Evolutionary conservation across 1,140 invertebrate species (phyloP).

Genomic region (Panonychus citri): DNA sequence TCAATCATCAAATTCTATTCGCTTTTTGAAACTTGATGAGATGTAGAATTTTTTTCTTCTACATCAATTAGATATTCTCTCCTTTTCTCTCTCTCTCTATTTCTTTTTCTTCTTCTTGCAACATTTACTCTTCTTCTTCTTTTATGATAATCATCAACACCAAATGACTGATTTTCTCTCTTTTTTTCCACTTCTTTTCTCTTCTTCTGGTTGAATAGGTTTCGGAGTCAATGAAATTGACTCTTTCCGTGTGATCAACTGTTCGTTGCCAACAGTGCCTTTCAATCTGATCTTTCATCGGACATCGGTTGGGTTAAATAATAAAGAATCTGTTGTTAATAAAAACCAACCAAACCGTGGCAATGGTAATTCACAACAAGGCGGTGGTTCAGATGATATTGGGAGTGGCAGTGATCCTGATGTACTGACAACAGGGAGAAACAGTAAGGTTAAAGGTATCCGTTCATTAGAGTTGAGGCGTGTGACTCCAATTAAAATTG

Average conservation of each 20-base stretch:
- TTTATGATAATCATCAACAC: background rate
- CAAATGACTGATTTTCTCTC: too few relatives aligned
- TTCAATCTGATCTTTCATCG: conserved; percentile 2
- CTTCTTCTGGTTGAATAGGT: background rate
- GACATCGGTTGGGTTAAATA: background rate
- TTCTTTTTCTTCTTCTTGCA: background rate
- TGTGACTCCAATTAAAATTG: background rate
- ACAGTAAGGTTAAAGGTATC: background rate
- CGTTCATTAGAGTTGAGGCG: background rate
- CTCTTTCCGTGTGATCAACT: conserved; percentile 2
- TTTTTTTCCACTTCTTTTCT: background rate
- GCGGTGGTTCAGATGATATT: too few relatives aligned
- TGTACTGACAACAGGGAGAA: too few relatives aligned
- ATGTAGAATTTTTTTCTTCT: too few relatives aligned
- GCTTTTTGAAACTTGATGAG: too few relatives aligned
- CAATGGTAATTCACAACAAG: background rate
- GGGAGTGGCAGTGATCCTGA: too few relatives aligned
- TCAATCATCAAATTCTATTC: too few relatives aligned
- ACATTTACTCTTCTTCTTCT: background rate
- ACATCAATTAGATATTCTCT: too few relatives aligned
- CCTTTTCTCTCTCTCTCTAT: background rate
- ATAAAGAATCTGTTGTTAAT: background rate
- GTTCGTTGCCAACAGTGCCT: conserved; percentile 3
- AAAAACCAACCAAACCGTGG: background rate
- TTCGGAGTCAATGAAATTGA: conserved; percentile 4